Conservation (phyloP, 2,888 invertebrate species). For the Tuberolachnus salignus region DNA sequence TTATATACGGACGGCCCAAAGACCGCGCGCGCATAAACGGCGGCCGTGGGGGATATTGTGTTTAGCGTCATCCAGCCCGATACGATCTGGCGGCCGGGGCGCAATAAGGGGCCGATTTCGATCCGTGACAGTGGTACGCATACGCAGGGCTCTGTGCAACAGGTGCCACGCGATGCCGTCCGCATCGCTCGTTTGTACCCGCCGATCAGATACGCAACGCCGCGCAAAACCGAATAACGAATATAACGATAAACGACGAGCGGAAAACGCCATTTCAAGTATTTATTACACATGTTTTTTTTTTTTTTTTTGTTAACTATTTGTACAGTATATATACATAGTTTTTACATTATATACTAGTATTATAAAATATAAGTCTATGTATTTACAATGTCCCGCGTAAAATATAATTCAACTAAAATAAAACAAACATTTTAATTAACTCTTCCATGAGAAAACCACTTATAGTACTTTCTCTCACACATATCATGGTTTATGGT, state of each 20-base stretch:
- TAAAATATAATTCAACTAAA: no score
- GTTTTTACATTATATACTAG: no score
- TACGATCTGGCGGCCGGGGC: constrained; percentile 16
- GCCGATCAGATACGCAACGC: constrained; percentile 24
- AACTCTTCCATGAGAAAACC: no score
- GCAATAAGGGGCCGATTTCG: constrained; percentile 19
- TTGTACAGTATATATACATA: no score
- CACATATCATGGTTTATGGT: no score
- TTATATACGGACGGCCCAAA: background rate
- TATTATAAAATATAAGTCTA: no score
- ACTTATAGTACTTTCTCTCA: no score
- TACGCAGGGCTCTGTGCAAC: background rate
- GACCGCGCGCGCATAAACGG: background rate
- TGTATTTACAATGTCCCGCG: no score
- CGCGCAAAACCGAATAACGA: background rate
- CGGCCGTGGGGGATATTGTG: background rate
- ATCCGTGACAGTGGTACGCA: constrained; percentile 34
- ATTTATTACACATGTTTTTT: no score
- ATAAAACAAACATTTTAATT: no score
- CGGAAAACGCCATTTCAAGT: background rate
- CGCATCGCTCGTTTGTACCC: constrained; percentile 23
- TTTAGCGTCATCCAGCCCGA: constrained; percentile 1
- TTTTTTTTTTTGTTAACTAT: no score
- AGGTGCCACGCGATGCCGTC: background rate
- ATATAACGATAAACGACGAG: background rate